Evolutionary conservation across 2,888 invertebrate genomes (phyloP), one percentile per base, ranked within the genome.

Genomic region (Lamellibrachia satsuma): DNA sequence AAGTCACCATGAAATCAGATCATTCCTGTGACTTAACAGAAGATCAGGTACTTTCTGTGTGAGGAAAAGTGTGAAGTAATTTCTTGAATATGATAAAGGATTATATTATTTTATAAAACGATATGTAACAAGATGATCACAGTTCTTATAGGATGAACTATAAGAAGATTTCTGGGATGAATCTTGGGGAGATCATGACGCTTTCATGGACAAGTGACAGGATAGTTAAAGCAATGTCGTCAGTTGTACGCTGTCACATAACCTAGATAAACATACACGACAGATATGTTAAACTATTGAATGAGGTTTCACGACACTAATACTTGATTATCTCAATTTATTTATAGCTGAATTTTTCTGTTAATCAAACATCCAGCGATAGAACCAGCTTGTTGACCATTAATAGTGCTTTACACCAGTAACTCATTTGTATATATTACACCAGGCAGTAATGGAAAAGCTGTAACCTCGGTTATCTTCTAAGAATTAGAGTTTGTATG

Each of bases 21-120:
- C 75, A 22, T 57, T 57, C 3, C 8, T 57, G 57, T 15, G 22
- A 75, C 75, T 75, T 22, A n/a, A 75, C 75, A 75, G 75, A 75
- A 75, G 75, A 75, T 75, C 75, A 75, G 75, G 75, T 75, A 75
- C 15, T 75, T 75, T 75, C 75, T 75, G 75, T 75, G 75, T 75
- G 75, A 75, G n/a, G 75, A 75, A 75, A 75, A 22, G 22, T 22
- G 22, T 75, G 75, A 75, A 75, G 75, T n/a, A 6, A 22, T 11
- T 22, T 22, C 22, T 22, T 75, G 22, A 15, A 22, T 75, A 75
- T 75, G 75, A 22, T 75, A 75, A 11, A 75, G n/a, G 75, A 75
- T 22, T 75, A 75, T 15, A n/a, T 75, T 75, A n/a, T 75, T 11
- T 75, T 75, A 75, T 75, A 75, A 75, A 75, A 75, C 22, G 22